These are phyloP conservation scores for Drosophila mayaguana DNA, from an alignment of 2,888 invertebrate genomes.

Conservation along the genomic window DNA sequence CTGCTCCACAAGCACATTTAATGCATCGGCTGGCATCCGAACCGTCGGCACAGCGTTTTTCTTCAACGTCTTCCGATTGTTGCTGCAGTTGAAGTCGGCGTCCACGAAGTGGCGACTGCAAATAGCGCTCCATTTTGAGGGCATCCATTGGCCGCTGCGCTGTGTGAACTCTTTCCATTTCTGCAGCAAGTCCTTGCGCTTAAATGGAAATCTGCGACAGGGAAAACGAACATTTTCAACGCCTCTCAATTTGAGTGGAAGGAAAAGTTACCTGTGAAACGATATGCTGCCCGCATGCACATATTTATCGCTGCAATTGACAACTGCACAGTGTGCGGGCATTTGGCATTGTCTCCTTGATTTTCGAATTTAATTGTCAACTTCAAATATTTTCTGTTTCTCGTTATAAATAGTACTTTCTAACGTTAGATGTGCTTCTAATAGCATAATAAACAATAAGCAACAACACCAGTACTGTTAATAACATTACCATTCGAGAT, in stretches of 20 bases:
- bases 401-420: not conserved
- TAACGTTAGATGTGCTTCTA: not conserved
- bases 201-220: conserved; percentile 83
- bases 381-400: not conserved
- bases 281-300: conserved; percentile 83
- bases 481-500: not conserved
- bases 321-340: conserved; percentile 84
- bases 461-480: conserved; percentile 2
- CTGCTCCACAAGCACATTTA: conserved; percentile 44
- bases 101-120: conserved; percentile 84
- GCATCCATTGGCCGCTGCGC: conserved; percentile 82
- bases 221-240: not conserved
- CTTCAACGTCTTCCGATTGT: conserved; percentile 81
- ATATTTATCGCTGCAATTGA: conserved; percentile 84
- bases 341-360: conserved; percentile 56
- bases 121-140: conserved; percentile 84
- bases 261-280: conserved; percentile 83
- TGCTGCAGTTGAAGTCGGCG: conserved; percentile 81
- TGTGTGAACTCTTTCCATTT: conserved; percentile 84
- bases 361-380: not conserved
- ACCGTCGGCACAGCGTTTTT: conserved; percentile 82
- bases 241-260: not conserved
- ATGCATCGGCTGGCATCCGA: conserved; percentile 23
- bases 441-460: not conserved
- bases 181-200: conserved; percentile 77